Base-by-base conservation (phyloP, 2,888 invertebrate genomes). In the Scaptomyza reducta region DNA sequence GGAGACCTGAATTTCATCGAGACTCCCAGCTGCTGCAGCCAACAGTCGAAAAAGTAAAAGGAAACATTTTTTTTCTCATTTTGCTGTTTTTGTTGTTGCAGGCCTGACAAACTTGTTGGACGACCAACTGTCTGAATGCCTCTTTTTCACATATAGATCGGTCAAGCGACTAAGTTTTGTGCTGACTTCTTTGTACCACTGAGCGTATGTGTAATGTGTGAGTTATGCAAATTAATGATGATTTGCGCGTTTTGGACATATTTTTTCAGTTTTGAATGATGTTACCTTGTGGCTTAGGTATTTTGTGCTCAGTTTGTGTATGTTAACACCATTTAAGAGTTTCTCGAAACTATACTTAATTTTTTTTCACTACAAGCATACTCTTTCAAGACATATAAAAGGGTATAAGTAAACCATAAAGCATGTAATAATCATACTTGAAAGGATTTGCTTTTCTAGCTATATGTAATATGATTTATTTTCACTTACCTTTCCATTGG, bases 401-500 rank as follows among this genome's bases (percentile, higher is more conserved):
- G n/a, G n/a, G n/a, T n/a, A n/a, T n/a, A n/a, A n/a, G n/a, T n/a
- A n/a, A n/a, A n/a, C n/a, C n/a, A n/a, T n/a, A n/a, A n/a, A n/a
- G n/a, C n/a, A n/a, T n/a, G n/a, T n/a, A n/a, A n/a, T n/a, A n/a
- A n/a, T n/a, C n/a, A n/a, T n/a, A n/a, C n/a, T n/a, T n/a, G n/a
- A n/a, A 22, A 3, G 22, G 22, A 22, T 22, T 27, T 27, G 27
- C 27, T 27, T 5, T 27, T 27, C 27, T 27, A 6, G 2, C 27
- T 2, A 7, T 27, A 27, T 27, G 6, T 7, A 7, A 27, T 27
- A 4, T 4, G 27, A 6, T 27, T 2, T 27, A 2, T 7, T 27
- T 27, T 27, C 13, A 90, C 92, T 91, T 83, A 92, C 92, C 91
- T 91, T 91, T 79, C 89, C 90, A 82, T 90, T 87, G 47, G 80